Base-by-base conservation (phyloP, 2,888 invertebrate genomes). In the Lymantria dispar region DNA sequence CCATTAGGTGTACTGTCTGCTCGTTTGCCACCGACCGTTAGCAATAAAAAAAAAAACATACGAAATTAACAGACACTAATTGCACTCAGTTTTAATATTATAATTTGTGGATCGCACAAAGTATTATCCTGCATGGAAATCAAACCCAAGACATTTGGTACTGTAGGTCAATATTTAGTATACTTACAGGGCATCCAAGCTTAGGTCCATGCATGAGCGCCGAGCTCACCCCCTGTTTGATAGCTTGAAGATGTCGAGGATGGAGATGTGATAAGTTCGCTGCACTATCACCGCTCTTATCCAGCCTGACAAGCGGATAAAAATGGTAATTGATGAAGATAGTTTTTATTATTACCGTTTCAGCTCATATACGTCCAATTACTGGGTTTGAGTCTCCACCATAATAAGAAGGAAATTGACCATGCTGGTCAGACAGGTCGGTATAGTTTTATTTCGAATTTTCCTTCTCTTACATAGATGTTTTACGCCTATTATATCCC, bases 151-250 rank as follows among this genome's bases (percentile, higher is more conserved):
- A 33, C 33, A 10, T 7, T 10, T 8, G 3, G 33, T 8, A 33
- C 8, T 7, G 38, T 7, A 38, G 3, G 3, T 22, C 5, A 5
- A 22, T 22, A 22, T 22, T 36, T n/a, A 33, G 33, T 8, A n/a
- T 38, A 58, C 66, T 49, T 54, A 97, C 96, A 50, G 97, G 97
- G 67, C 95, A 98, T 30, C 96, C 95, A 15, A 98, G 90, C 70
- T 96, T 94, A 0, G 98, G 98, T 10, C 99, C 99, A 78, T 95
- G 94, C 45, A 92, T 74, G 7, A 98, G 80, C 0, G 95, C 96
- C 1, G 94, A 86, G 36, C 84, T 76, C 1, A 96, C 91, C 0
- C 98, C 98, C 62, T 93, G 94, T 50, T 93, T 93, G 15, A 98
- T 88, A 1, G 96, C 95, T 48, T 93, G 88, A 70, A 97, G 76